These are phyloP conservation scores for Caenorhabditis zanzibari DNA, from an alignment of 2,888 invertebrate genomes.

Conservation along the genomic window DNA sequence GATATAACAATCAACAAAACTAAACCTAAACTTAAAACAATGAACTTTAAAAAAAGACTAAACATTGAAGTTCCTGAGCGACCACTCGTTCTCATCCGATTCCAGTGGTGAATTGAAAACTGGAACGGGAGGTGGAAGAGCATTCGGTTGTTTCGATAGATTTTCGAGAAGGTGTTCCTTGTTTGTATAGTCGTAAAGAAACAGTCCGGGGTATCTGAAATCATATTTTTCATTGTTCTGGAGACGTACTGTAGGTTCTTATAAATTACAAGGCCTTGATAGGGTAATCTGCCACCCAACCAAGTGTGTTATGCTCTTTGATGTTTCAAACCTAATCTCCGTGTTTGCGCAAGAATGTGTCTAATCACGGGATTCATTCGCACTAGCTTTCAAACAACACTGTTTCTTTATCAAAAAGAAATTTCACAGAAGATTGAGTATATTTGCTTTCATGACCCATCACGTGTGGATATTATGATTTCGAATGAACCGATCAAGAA, in stretches of 20 bases:
- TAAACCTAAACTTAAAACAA: neutral
- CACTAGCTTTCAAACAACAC: no score
- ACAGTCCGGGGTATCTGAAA: constrained; percentile 81
- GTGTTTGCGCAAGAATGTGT: neutral
- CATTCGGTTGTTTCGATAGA: constrained; percentile 64
- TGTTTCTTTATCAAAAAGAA: neutral
- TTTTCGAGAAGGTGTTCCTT: constrained; percentile 69
- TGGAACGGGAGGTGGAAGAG: constrained; percentile 39
- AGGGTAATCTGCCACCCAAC: no score
- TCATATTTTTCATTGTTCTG: neutral
- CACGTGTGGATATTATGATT: neutral
- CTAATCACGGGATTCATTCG: neutral
- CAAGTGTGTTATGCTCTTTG: neutral
- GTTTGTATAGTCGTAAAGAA: constrained; percentile 79
- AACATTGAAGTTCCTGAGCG: constrained; percentile 43
- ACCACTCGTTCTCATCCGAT: constrained; percentile 43
- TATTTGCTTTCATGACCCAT: neutral
- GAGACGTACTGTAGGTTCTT: no score
- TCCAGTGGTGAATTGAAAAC: neutral
- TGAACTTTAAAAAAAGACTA: constrained; percentile 7
- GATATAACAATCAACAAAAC: constrained; percentile 12
- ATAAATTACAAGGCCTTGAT: no score
- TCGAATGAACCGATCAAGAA: neutral
- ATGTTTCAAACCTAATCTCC: constrained; percentile 11
- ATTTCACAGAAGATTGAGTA: neutral